Percentiles rank a stretch among this genome's conserved stretches.
Conservation (phyloP, 2,113 vertebrate genomes). For the Pseudolaguvia tuberculata region DNA sequence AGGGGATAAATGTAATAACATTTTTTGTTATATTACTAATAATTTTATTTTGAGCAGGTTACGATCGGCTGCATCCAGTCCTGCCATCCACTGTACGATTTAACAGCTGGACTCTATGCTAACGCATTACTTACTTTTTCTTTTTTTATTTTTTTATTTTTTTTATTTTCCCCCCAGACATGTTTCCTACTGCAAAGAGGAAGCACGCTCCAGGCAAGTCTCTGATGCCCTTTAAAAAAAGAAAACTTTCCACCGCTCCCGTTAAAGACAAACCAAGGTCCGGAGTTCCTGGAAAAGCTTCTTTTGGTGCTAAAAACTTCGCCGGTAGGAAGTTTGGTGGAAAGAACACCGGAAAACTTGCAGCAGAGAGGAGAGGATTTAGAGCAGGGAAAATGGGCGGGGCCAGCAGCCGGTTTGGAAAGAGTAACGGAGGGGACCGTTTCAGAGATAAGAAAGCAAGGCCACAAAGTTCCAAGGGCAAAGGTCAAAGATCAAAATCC, state of each 20-base stretch:
- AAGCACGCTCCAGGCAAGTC: conserved; percentile 44
- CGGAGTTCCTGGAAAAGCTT: not conserved
- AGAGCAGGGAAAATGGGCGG: conserved; percentile 53
- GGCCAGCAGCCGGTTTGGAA: conserved; percentile 35
- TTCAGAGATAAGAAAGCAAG: conserved; percentile 29
- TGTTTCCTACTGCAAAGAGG: conserved; percentile 66
- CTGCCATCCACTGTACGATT: too few relatives aligned
- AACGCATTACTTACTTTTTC: not conserved
- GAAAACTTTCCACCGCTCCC: conserved; percentile 37
- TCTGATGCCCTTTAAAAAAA: conserved; percentile 58
- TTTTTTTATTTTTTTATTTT: too few relatives aligned
- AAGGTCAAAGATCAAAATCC: conserved; percentile 54
- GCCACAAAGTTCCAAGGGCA: conserved; percentile 48
- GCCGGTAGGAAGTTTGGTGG: conserved; percentile 51
- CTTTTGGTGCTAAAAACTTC: conserved; percentile 5
- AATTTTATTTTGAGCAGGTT: too few relatives aligned
- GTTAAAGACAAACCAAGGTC: conserved; percentile 10
- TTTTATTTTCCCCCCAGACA: conserved; percentile 66
- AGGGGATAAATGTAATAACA: too few relatives aligned
- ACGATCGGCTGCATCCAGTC: too few relatives aligned
- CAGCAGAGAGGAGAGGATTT: conserved; percentile 49
- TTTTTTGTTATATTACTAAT: too few relatives aligned
- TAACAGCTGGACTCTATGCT: not conserved
- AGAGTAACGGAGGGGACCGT: conserved; percentile 15
- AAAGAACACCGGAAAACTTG: conserved; percentile 40